These are phyloP conservation scores for Zosterops lateralis DNA, from an alignment of 2,113 vertebrate species.

Conservation along the genomic window DNA sequence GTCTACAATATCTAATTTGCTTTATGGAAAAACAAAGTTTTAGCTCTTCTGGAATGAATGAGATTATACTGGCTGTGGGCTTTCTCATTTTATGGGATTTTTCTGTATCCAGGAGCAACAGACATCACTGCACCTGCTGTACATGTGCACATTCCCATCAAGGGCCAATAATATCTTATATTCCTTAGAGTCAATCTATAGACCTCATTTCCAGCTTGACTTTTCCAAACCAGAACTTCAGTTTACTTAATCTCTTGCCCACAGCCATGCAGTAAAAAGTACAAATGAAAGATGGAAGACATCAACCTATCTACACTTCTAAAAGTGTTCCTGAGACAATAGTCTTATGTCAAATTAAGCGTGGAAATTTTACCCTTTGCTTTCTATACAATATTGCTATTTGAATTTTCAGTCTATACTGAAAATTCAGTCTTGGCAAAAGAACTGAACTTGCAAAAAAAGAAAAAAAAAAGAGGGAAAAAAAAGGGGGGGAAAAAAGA, in stretches of 20 bases:
- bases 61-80: constrained; percentile 24
- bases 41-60: constrained; percentile 23
- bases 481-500: too few species aligned
- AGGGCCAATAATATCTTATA: background rate
- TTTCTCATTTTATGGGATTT: background rate
- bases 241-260: background rate
- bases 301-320: background rate
- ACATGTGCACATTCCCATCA: background rate
- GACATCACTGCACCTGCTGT: constrained; percentile 14
- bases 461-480: background rate
- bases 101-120: constrained; percentile 37
- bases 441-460: background rate
- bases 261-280: background rate
- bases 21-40: constrained; percentile 26
- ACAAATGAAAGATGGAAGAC: background rate
- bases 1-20: constrained; percentile 6
- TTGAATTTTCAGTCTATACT: background rate
- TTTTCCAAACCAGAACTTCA: background rate
- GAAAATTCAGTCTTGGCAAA: background rate
- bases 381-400: background rate
- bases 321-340: background rate
- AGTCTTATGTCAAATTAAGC: background rate
- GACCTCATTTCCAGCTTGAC: background rate
- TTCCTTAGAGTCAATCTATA: background rate
- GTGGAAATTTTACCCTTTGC: background rate